Base-by-base conservation (phyloP, 1,140 invertebrate species). In the Carcinoscorpius rotundicauda region DNA sequence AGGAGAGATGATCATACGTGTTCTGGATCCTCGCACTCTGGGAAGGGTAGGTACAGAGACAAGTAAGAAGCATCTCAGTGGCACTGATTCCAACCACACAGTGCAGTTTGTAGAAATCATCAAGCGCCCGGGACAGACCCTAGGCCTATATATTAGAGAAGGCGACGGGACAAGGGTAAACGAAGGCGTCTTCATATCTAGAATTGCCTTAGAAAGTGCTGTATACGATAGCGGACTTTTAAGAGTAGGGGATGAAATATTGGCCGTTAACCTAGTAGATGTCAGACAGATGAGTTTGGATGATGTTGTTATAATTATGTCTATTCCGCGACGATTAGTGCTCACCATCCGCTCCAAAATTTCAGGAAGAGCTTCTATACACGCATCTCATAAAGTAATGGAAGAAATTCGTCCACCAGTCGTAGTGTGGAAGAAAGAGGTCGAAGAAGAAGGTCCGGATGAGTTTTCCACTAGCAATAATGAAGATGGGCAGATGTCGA, bases 251-350 rank as follows among this genome's bases (percentile, higher is more conserved):
- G 97, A 99, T 78, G 96, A 99, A 81, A 98, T 99, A 74, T 79
- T 98, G 69, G 93, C 93, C 4, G 93, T 99, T 52, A 99, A 99
- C 80, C 82, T 97, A 73, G 95, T 98, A 60, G 93, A 98, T 75
- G 95, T 99, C 68, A 89, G 91, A 64, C 86, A 90, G 72, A 98
- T 98, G 94, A 94, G 91, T 69, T 80, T 99, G 68, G 96, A 99
- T 77, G 96, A 99, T 77, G 95, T 98, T 56, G 96, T 99, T 62
- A 96, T 98, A 72, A 91, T 98, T 72, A 98, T 99, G 92, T 97
- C 93, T 71, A 99, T 99, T 79, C 96, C 97, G 2, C 83, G 94
- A 72, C 84, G 96, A 71, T 82, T 99, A 71, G 86, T 98, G 49
- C 82, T 99, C 61, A 93, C 91, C 66, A 96, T 93, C 58, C 83